These are phyloP conservation scores for Lophura nycthemera DNA, from an alignment of 2,113 vertebrate species.

Conservation along the genomic window DNA sequence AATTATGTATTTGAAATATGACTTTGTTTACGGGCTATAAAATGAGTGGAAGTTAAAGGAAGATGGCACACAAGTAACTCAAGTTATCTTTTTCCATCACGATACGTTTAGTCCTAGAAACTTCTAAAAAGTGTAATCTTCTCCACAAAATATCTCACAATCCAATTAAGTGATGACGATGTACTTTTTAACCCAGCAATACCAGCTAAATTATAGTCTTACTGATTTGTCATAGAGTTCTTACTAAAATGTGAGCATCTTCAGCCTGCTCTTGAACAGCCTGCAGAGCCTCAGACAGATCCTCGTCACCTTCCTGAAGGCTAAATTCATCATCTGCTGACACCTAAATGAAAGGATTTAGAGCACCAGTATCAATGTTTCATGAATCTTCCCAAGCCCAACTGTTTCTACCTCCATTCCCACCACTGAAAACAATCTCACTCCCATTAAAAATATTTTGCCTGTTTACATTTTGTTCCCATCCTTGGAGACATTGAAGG, in stretches of 20 bases:
- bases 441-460: background rate
- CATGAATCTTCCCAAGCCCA: background rate
- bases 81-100: background rate
- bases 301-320: conserved; percentile 83
- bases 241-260: conserved; percentile 67
- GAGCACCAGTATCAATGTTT: background rate
- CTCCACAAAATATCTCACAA: background rate
- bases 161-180: background rate
- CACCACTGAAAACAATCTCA: background rate
- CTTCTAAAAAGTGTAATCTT: background rate
- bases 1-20: background rate
- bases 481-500: too few species aligned
- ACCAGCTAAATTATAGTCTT: background rate
- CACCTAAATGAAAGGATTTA: conserved; percentile 60
- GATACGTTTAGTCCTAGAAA: background rate
- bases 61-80: background rate
- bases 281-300: conserved; percentile 79
- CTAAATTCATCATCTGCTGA: conserved; percentile 77
- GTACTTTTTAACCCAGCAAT: background rate
- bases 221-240: background rate
- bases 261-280: conserved; percentile 70
- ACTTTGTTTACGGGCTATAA: background rate
- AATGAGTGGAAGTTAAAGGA: background rate
- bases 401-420: background rate
- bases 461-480: background rate